Evolutionary conservation across 2,888 invertebrate genomes (phyloP).

Genomic region (Epistrophe eligans): DNA sequence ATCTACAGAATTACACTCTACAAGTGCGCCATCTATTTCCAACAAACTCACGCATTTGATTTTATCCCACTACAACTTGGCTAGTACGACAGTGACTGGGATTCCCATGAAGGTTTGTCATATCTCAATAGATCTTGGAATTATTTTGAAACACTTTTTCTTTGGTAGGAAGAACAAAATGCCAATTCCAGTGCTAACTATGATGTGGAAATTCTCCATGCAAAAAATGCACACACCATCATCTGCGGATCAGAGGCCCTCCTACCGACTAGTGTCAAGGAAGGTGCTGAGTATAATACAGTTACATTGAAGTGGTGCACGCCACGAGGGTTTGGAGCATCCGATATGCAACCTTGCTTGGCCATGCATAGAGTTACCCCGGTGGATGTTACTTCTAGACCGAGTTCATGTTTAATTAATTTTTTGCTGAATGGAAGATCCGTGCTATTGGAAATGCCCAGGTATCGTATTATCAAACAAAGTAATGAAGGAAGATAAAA

Average conservation of each 20-base stretch:
- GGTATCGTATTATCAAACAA: slow-evolving; percentile 80
- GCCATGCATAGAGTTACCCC: slow-evolving; percentile 96
- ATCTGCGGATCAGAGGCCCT: slow-evolving; percentile 88
- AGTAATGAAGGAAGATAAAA: too few species aligned
- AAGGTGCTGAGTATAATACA: slow-evolving; percentile 91
- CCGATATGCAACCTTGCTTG: slow-evolving; percentile 92
- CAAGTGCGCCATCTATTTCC: slow-evolving; percentile 90
- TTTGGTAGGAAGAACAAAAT: slow-evolving; percentile 93
- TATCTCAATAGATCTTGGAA: background rate
- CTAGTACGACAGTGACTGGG: slow-evolving; percentile 98
- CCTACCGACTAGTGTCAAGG: slow-evolving; percentile 86
- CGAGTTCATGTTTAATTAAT: slow-evolving; percentile 98
- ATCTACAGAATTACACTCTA: slow-evolving; percentile 92
- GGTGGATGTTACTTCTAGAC: slow-evolving; percentile 97
- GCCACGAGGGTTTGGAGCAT: slow-evolving; percentile 93
- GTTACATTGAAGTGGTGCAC: slow-evolving; percentile 98
- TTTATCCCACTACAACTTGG: slow-evolving; percentile 94
- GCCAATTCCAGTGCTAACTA: slow-evolving; percentile 99
- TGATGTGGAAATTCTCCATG: slow-evolving; percentile 98
- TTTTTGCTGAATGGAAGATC: slow-evolving; percentile 98
- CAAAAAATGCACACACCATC: slow-evolving; percentile 92
- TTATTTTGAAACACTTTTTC: slow-evolving; percentile 77
- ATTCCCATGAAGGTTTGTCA: slow-evolving; percentile 95
- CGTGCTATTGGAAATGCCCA: slow-evolving; percentile 95
- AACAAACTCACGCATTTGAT: slow-evolving; percentile 90